These are phyloP conservation scores for Trochalopteron elliotii DNA, from an alignment of 2,113 vertebrate species.

Conservation along the genomic window DNA sequence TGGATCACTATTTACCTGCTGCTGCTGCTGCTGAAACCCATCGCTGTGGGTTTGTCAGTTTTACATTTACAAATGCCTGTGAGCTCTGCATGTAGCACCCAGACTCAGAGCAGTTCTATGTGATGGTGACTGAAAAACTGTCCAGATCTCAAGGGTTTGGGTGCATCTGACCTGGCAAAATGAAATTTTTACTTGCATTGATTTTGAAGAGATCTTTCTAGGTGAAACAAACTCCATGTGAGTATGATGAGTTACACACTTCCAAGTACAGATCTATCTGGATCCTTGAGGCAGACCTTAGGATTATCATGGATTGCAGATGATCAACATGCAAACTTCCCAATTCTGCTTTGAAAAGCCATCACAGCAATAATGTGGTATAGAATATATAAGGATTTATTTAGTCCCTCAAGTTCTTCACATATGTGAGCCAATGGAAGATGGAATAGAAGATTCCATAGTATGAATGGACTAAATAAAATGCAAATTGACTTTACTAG, in stretches of 20 bases:
- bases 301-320: neutral
- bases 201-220: neutral
- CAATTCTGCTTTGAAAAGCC: slow-evolving; percentile 54
- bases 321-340: slow-evolving; percentile 59
- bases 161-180: neutral
- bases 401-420: neutral
- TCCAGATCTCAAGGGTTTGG: neutral
- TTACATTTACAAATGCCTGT: neutral
- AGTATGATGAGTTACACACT: neutral
- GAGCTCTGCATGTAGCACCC: neutral
- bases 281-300: slow-evolving; percentile 44
- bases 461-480: neutral
- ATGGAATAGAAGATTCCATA: neutral
- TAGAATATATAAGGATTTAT: slow-evolving; percentile 50
- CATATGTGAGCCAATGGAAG: neutral
- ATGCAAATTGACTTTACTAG: neutral
- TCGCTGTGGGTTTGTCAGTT: neutral
- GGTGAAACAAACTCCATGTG: neutral
- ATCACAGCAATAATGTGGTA: neutral
- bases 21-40: neutral
- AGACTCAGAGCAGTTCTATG: neutral
- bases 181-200: neutral
- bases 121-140: neutral
- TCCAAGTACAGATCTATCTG: slow-evolving; percentile 1
- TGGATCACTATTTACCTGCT: neutral